A percentile compares a stretch with the other conserved stretches of the same genome.
phyloP scores from a whole-genome alignment of 2,888 invertebrate species.

The Ectemnius lituratus region DNA sequence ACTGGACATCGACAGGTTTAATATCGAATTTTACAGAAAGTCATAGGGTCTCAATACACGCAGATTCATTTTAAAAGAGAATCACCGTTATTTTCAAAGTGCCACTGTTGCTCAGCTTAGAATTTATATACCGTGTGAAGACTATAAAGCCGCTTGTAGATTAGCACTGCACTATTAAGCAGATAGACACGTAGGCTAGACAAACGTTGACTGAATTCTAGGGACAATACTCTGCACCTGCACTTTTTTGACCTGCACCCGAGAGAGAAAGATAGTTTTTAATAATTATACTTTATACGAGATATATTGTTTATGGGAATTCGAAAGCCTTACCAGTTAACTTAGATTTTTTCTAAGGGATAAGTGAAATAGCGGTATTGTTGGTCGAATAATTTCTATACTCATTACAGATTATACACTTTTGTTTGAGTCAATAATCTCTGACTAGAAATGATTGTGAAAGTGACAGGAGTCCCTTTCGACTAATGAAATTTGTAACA shows the following conservation, averaged over 20 bases:
- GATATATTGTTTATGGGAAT: slow-evolving; percentile 63
- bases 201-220: slow-evolving; percentile 75
- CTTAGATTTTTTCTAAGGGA: slow-evolving; percentile 66
- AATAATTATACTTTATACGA: slow-evolving; percentile 68
- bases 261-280: slow-evolving; percentile 65
- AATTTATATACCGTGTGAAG: no score
- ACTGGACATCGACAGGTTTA: no score
- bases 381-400: slow-evolving; percentile 50
- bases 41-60: no score
- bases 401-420: not conserved
- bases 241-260: slow-evolving; percentile 75
- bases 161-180: slow-evolving; percentile 27
- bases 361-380: slow-evolving; percentile 66
- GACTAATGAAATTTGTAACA: no score
- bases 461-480: no score
- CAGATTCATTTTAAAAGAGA: no score
- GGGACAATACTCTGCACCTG: slow-evolving; percentile 75
- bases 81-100: no score
- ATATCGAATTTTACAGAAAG: no score
- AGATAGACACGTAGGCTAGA: slow-evolving; percentile 12
- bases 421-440: no score
- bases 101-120: no score
- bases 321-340: slow-evolving; percentile 67
- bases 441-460: no score
- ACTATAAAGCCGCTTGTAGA: slow-evolving; percentile 42